These are phyloP conservation scores for Pemphigus obesinymphae DNA, from an alignment of 1,140 invertebrate genomes.

Conservation along the genomic window DNA sequence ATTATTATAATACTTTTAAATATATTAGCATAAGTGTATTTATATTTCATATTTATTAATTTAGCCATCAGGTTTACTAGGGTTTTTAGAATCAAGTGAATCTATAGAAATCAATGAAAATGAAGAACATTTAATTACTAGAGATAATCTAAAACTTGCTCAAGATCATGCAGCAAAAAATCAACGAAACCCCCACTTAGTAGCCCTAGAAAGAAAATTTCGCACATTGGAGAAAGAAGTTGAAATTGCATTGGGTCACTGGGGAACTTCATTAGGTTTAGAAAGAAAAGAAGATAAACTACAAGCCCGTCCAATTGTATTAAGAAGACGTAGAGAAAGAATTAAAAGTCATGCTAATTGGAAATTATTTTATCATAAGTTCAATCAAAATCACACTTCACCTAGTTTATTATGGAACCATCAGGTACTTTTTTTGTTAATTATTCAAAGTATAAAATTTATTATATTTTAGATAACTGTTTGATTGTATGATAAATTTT, in stretches of 20 bases:
- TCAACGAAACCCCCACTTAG: conserved; percentile 63
- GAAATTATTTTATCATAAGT: conserved; percentile 92
- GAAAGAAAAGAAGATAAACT: conserved; percentile 61
- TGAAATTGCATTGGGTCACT: conserved; percentile 79
- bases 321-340: conserved; percentile 82
- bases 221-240: conserved; percentile 74
- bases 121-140: conserved; percentile 71
- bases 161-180: conserved; percentile 69
- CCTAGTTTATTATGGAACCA: conserved; percentile 99
- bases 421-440: conserved; percentile 63
- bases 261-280: conserved; percentile 72
- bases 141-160: conserved; percentile 94
- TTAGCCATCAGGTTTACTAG: conserved; percentile 80
- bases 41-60: conserved; percentile 44
- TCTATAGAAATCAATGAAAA: conserved; percentile 72
- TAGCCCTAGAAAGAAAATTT: conserved; percentile 65
- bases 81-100: conserved; percentile 83
- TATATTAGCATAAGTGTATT: not conserved
- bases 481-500: no score
- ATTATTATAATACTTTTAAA: not conserved
- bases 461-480: no score
- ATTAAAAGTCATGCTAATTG: conserved; percentile 88
- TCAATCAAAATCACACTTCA: conserved; percentile 88
- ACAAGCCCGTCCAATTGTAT: conserved; percentile 73
- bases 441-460: not conserved